Conservation (phyloP, 2,888 invertebrate species). For the Mythimna pallens region DNA sequence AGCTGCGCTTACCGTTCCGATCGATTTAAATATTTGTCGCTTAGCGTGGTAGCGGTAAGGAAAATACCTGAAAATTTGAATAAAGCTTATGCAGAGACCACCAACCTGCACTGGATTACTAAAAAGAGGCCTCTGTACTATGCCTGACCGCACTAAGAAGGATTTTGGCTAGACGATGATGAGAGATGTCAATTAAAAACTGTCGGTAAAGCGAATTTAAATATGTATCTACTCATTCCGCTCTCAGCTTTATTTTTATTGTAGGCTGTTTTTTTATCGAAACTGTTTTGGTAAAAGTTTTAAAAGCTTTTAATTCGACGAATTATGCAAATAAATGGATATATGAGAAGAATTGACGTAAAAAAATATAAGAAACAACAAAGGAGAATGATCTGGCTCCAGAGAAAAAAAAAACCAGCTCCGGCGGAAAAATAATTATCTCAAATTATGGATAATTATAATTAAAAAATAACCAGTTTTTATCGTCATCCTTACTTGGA, state of each 20-base stretch:
- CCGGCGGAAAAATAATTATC: no score
- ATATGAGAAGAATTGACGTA: neutral
- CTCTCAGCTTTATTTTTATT: neutral
- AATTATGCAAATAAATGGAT: conserved; percentile 28
- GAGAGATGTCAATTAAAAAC: neutral
- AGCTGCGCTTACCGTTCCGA: neutral
- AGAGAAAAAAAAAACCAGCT: no score
- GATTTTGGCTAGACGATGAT: neutral
- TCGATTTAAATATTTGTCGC: neutral
- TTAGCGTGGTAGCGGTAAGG: neutral
- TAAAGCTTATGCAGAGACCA: neutral
- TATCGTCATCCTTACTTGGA: no score
- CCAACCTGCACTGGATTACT: neutral
- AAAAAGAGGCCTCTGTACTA: neutral
- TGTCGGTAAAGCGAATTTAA: neutral
- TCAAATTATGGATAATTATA: no score
- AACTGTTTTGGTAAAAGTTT: conserved; percentile 9
- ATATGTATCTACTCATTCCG: neutral
- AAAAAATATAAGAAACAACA: neutral
- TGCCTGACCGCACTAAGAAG: neutral
- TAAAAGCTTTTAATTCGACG: neutral
- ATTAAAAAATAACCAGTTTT: no score
- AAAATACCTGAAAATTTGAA: neutral
- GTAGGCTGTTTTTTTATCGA: neutral
- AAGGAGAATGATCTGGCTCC: neutral